A percentile compares a stretch with the other conserved stretches of the same genome.
Conservation (phyloP, 1,140 invertebrate genomes). For the Caerostris extrusa region DNA sequence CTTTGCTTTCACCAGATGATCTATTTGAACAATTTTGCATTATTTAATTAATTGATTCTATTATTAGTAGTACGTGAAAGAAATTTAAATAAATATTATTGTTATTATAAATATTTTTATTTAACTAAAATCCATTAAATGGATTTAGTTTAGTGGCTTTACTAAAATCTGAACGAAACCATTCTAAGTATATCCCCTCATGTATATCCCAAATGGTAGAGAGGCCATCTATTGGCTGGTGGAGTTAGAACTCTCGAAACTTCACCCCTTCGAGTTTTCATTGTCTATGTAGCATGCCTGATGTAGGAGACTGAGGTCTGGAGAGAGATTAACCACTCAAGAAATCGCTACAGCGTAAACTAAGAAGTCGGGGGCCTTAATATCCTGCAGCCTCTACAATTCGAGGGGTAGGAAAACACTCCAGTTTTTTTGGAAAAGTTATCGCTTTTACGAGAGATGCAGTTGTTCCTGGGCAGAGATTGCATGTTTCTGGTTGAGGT, state of each 20-base stretch:
- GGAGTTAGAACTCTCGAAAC: not conserved
- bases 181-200: no score
- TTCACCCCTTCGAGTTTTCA: not conserved
- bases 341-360: constrained; percentile 42
- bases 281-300: not conserved
- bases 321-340: constrained; percentile 43
- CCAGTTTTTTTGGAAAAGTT: constrained; percentile 45
- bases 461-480: not conserved
- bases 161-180: no score
- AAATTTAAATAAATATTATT: no score
- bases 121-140: no score
- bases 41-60: no score
- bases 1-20: no score
- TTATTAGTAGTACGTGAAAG: no score
- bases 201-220: no score
- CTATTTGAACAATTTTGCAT: no score
- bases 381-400: constrained; percentile 32
- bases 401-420: constrained; percentile 49
- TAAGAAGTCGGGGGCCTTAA: constrained; percentile 29
- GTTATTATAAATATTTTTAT: no score
- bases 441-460: constrained; percentile 18
- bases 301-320: not conserved
- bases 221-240: no score
- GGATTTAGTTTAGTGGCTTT: no score
- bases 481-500: not conserved